A percentile compares a stretch with the other conserved stretches of the same genome.
Evolutionary conservation across 2,113 vertebrate genomes (phyloP).

Genomic region (Muntiacus reevesi): DNA sequence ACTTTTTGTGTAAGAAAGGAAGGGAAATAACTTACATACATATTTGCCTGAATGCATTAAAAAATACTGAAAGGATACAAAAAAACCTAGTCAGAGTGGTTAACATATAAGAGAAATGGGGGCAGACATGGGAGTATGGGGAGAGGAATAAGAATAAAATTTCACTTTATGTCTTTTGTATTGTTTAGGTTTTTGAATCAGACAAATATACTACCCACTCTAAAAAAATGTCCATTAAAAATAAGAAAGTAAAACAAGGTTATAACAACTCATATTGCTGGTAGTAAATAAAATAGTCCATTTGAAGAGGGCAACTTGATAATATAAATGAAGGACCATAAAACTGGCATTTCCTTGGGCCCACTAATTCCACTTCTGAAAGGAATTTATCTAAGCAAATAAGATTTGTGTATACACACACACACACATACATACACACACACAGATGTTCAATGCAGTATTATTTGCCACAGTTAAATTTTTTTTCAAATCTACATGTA

Average conservation of each 20-base stretch:
- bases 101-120: not conserved
- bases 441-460: not conserved
- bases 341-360: not conserved
- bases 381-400: conserved; percentile 10
- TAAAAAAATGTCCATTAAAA: not conserved
- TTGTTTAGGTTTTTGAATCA: conserved; percentile 4
- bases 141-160: not conserved
- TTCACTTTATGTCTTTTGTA: not conserved
- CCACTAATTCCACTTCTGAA: not conserved
- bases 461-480: not conserved
- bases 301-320: not conserved
- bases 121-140: not conserved
- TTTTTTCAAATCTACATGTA: not conserved
- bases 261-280: not conserved
- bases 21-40: not conserved
- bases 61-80: not conserved
- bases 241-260: not conserved
- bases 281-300: not conserved
- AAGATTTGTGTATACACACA: not conserved
- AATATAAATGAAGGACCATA: not conserved
- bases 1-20: conserved; percentile 23
- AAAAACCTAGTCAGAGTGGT: not conserved
- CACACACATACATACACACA: not conserved
- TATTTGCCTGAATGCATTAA: not conserved
- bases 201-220: not conserved